Evolutionary conservation across 2,113 vertebrate genomes (phyloP).

Genomic region (Bubalus kerabau): DNA sequence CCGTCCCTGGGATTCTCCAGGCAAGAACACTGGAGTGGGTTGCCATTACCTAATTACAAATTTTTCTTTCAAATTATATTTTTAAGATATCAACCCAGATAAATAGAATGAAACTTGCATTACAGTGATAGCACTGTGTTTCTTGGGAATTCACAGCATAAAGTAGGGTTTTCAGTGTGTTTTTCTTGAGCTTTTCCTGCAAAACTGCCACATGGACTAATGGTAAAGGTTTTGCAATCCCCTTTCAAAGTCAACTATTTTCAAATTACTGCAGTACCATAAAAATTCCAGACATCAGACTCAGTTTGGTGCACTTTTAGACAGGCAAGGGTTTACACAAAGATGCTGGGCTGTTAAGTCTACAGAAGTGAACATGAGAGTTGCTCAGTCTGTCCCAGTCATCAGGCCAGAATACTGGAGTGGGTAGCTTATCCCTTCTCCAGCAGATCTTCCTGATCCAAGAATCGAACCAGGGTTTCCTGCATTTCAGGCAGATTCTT

Average conservation of each 20-base stretch:
- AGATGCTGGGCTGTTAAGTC: not conserved
- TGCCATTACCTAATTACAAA: not conserved
- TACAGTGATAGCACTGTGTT: not conserved
- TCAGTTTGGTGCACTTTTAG: not conserved
- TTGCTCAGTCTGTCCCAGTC: not conserved
- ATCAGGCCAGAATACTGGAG: not conserved
- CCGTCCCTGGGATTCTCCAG: too few relatives aligned
- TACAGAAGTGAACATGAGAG: not conserved
- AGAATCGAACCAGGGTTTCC: not conserved
- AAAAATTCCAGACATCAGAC: not conserved
- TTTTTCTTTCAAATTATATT: not conserved
- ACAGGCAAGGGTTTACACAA: not conserved
- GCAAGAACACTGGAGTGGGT: too few relatives aligned
- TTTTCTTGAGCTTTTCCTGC: not conserved
- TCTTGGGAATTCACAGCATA: not conserved
- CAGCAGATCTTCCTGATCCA: not conserved
- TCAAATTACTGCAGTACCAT: not conserved
- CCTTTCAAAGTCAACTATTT: not conserved
- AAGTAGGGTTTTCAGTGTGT: not conserved
- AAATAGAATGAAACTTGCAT: not conserved
- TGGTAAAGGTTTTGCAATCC: not conserved
- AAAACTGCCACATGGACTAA: not conserved
- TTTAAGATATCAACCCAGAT: not conserved
- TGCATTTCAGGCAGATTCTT: not conserved
- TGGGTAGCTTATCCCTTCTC: not conserved